Conservation (phyloP, 2,113 vertebrate species). For the Pseudolaguvia tuberculata region DNA sequence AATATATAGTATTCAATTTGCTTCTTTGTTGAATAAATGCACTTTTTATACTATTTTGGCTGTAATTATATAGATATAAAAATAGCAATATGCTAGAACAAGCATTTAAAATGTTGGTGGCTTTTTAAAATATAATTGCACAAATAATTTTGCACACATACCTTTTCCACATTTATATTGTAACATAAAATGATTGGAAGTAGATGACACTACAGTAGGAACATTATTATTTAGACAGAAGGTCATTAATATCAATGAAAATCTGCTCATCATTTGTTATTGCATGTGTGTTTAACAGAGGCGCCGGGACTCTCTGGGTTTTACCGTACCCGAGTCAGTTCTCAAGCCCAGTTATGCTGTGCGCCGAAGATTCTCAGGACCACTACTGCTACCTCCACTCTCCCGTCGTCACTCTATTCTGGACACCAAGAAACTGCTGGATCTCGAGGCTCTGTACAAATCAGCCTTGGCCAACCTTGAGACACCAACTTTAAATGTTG, state of each 20-base stretch:
- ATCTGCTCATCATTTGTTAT: background rate
- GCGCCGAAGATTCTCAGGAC: constrained; percentile 74
- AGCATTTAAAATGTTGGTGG: background rate
- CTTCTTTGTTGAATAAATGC: background rate
- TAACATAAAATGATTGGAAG: too few species aligned
- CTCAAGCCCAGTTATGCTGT: constrained; percentile 54
- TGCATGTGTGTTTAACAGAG: constrained; percentile 49
- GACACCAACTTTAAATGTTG: constrained; percentile 44
- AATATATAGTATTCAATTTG: background rate
- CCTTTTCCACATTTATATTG: background rate
- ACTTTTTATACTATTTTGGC: background rate
- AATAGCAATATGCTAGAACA: background rate
- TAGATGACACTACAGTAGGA: background rate
- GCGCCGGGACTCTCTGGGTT: constrained; percentile 50
- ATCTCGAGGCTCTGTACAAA: constrained; percentile 59
- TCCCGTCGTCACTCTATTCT: constrained; percentile 61
- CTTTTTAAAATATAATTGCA: background rate
- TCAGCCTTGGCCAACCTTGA: constrained; percentile 69
- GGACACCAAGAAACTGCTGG: constrained; percentile 61
- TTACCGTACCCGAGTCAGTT: constrained; percentile 29
- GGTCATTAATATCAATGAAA: background rate
- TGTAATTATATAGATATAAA: background rate
- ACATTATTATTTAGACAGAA: background rate
- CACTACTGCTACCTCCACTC: constrained; percentile 68
- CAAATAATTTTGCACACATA: background rate